Conservation (phyloP, 1,140 invertebrate species). For the Bombus ignitus region DNA sequence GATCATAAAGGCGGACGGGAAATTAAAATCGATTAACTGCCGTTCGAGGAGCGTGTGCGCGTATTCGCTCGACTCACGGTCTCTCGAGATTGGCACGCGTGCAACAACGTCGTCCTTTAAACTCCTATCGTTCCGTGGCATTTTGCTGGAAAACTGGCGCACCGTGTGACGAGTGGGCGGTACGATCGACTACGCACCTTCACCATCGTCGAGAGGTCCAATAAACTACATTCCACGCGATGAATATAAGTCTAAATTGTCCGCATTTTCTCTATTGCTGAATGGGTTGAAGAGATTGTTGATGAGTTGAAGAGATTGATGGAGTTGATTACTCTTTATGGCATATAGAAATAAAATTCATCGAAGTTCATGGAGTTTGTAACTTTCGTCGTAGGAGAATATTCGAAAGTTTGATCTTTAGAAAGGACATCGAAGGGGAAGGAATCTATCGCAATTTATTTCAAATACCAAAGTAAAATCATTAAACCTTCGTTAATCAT, state of each 20-base stretch:
- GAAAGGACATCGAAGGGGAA: not conserved
- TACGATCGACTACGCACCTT: not conserved
- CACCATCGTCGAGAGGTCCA: not conserved
- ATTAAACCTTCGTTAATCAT: not conserved
- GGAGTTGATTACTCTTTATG: not conserved
- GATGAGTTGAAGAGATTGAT: not conserved
- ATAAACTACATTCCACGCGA: not conserved
- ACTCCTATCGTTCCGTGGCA: not conserved
- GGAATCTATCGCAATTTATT: not conserved
- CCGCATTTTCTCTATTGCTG: not conserved
- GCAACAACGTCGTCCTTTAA: conserved; percentile 27
- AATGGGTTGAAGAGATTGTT: not conserved
- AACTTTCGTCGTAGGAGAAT: not conserved
- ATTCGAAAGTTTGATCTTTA: not conserved
- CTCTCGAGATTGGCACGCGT: conserved; percentile 56
- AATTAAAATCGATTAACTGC: conserved; percentile 80
- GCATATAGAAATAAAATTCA: not conserved
- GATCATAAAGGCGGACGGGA: conserved; percentile 73
- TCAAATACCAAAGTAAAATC: not conserved
- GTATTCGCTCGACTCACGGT: conserved; percentile 2
- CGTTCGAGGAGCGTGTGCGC: conserved; percentile 6
- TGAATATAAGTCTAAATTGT: not conserved
- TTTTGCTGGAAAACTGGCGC: not conserved
- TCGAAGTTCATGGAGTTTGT: not conserved
- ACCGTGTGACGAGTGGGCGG: not conserved